Evolutionary conservation across 2,888 invertebrate species (phyloP), one percentile per base, ranked within the genome.

Genomic region (Plutella xylostella): DNA sequence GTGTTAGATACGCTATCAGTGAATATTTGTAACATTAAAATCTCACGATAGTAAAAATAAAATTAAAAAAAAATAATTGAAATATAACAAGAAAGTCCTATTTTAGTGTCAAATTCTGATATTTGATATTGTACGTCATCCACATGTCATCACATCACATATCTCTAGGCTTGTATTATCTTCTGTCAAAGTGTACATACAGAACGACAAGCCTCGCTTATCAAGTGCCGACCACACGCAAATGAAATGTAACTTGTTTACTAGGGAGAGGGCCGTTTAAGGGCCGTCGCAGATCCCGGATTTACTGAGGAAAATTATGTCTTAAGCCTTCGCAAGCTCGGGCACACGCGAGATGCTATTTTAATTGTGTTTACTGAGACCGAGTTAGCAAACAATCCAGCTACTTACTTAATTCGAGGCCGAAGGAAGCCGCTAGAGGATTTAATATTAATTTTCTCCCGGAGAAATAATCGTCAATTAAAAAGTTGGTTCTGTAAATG

Each of bases 281-380:
- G 67, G 60, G 67, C 53, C 59, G 64, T 56, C 58, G 62, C 59
- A 66, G 69, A 71, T 61, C 68, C 63, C 55, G 67, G 70, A 69
- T 70, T 73, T 69, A 67, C 69, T 62, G 60, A 57, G 61, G 65
- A 65, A 72, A 73, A 77, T 73, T 72, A 72, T 70, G 67, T 66
- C 61, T 54, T 65, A 69, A 75, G 65, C 65, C 70, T 60, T 55
- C 63, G 58, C 60, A 60, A 69, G 68, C 68, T 66, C 65, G 58
- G n/a, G 65, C 72, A 75, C 69, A 73, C 65, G 66, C 68, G 67
- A 67, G 68, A 76, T 72, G 65, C 61, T 65, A 58, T 68, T 73
- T 77, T 76, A 75, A 78, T 77, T 77, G 72, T 75, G 72, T 76
- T 77, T 76, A 39, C 69, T 52, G 56, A 68, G 72, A 71, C 71